These are phyloP conservation scores for Drosophila novamexicana DNA, from an alignment of 1,140 invertebrate genomes.

Conservation along the genomic window DNA sequence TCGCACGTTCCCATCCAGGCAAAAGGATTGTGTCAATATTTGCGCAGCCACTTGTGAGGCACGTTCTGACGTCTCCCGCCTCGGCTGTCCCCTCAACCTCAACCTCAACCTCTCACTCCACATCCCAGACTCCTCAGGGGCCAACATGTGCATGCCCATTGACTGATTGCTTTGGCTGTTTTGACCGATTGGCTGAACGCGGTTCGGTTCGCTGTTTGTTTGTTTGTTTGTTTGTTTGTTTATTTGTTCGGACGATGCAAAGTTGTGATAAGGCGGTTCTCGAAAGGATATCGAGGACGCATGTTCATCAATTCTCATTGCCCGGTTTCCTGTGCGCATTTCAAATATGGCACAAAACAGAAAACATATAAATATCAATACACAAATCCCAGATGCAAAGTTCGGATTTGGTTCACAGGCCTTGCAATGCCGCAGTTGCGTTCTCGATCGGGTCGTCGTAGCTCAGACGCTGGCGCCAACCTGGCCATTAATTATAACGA, in stretches of 20 bases:
- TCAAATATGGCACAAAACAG: conserved; percentile 44
- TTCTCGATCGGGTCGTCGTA: conserved; percentile 5
- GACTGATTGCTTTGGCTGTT: conserved; percentile 65
- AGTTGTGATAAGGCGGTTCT: conserved; percentile 53
- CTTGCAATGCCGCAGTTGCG: too few species aligned
- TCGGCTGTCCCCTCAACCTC: not conserved
- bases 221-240: conserved; percentile 15
- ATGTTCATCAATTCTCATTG: conserved; percentile 43
- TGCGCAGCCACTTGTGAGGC: conserved; percentile 67
- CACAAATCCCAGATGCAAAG: conserved; percentile 52
- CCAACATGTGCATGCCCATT: conserved; percentile 59
- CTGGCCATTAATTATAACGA: conserved; percentile 76
- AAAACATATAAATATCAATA: conserved; percentile 1
- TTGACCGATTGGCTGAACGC: conserved; percentile 61
- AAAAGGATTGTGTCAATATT: conserved; percentile 73
- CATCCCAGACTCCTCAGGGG: not conserved
- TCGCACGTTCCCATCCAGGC: conserved; percentile 47
- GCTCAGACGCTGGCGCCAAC: conserved; percentile 64
- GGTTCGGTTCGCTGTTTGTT: conserved; percentile 26
- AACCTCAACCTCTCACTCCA: not conserved
- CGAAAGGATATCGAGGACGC: conserved; percentile 45
- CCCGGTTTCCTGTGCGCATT: conserved; percentile 39
- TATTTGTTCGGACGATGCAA: conserved; percentile 41
- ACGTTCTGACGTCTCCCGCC: conserved; percentile 43
- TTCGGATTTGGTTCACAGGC: conserved; percentile 47